Base-by-base conservation (phyloP, 64 coral and sea anemone species). In the Trachythela sp. region DNA sequence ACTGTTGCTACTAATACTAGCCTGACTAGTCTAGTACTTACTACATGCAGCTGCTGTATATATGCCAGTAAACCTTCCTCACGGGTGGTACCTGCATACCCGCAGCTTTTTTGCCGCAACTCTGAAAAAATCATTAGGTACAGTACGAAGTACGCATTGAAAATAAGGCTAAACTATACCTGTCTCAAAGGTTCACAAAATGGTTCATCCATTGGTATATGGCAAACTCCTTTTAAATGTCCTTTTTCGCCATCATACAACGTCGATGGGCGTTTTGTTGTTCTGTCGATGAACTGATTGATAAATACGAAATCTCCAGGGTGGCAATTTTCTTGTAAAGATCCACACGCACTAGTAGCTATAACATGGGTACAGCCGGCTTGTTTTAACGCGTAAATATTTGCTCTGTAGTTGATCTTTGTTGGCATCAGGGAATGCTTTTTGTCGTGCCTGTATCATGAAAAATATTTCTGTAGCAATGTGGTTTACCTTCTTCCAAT, bases 201-300 rank as follows among this genome's bases (percentile, higher is more conserved):
- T 10, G 96, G 93, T 59, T 99, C 93, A 91, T 99, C 93, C 95
- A 99, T 93, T 4, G 93, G 91, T 20, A 99, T 93, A 56, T 99
- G 95, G 83, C 95, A 99, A 2, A 99, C 92, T 35, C 95, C 95
- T 17, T 42, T 11, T 64, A 22, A 4, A 40, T 93, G 92, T 11
- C 89, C 93, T 20, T 84, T 80, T 85, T 91, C 91, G 34, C 95
- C 95, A 83, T 99, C 95, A 51, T 94, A 99, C 85, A 99, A 99
- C 87, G 95, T 99, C 26, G 93, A 99, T n/a, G 67, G 36, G 39
- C 95, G 85, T 85, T 99, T 94, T 8, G 89, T 91, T 39, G 95
- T 99, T 52, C 95, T 85, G 88, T 99, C 95, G 72, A 99, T 99
- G 18, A 99, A 90, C 60, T 99, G 95, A 87, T 99, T 91, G 75